These are phyloP conservation scores for rat (Rattus norvegicus) DNA, from an alignment of 2,113 vertebrate genomes.

Conservation along the genomic window DNA sequence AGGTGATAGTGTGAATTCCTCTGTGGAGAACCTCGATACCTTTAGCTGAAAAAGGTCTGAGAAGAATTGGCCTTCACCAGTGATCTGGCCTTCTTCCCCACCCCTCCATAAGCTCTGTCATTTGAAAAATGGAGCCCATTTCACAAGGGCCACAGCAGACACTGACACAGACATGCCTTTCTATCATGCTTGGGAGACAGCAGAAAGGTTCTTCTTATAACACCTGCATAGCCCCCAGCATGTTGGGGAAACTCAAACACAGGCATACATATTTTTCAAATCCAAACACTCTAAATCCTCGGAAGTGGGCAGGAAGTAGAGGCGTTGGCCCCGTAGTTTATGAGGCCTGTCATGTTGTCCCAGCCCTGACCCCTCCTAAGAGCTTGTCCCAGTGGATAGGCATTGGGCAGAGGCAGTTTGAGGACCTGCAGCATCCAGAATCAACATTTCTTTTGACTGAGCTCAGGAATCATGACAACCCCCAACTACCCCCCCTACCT, in stretches of 20 bases:
- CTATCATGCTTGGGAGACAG: not conserved
- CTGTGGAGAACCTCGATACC: not conserved
- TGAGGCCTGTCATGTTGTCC: slow-evolving; percentile 29
- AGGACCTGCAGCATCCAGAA: slow-evolving; percentile 79
- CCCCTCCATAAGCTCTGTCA: not conserved
- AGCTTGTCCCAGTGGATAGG: slow-evolving; percentile 53
- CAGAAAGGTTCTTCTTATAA: slow-evolving; percentile 13
- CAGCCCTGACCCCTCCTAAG: slow-evolving; percentile 55
- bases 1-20: not conserved
- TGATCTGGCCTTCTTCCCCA: not conserved
- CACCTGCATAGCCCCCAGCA: not conserved
- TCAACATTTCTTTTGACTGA: slow-evolving; percentile 75
- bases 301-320: slow-evolving; percentile 31
- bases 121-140: slow-evolving; percentile 21
- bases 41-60: not conserved
- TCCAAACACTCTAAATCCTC: slow-evolving; percentile 59
- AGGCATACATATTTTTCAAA: slow-evolving; percentile 67
- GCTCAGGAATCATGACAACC: slow-evolving; percentile 84
- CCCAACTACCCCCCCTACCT: not conserved
- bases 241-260: slow-evolving; percentile 54
- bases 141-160: not conserved
- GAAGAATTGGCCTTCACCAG: not conserved
- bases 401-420: slow-evolving; percentile 77
- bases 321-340: slow-evolving; percentile 20
- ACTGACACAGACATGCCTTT: not conserved